These are phyloP conservation scores for Leiothrix lutea DNA, from an alignment of 2,113 vertebrate genomes.

Conservation along the genomic window DNA sequence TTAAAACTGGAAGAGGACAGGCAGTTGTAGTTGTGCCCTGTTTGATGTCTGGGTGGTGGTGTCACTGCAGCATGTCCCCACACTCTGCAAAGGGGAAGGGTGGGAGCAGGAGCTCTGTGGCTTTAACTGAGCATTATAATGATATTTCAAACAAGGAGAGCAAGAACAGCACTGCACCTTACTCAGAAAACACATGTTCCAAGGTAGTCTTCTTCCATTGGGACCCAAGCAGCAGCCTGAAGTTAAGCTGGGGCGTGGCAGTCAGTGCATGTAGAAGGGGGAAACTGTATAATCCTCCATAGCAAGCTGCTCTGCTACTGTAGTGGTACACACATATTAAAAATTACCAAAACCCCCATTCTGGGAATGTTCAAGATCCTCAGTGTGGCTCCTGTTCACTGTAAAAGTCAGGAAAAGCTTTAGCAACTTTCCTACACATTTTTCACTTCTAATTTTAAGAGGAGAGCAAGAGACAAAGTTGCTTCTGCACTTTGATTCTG, in stretches of 20 bases:
- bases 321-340: rapidly evolving
- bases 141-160: neutral
- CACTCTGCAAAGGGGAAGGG: neutral
- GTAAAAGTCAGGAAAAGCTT: neutral
- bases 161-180: neutral
- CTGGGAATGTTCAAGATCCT: neutral
- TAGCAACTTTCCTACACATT: neutral
- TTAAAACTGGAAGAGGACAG: neutral
- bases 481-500: neutral
- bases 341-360: neutral
- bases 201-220: neutral
- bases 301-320: neutral
- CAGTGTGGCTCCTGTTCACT: neutral
- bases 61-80: neutral
- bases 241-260: neutral
- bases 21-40: neutral
- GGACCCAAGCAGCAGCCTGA: neutral
- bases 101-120: neutral
- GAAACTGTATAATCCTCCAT: neutral
- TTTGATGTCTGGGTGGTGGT: neutral
- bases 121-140: neutral
- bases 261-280: neutral
- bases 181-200: neutral
- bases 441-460: neutral
- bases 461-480: neutral